Conservation (phyloP, 2,797 vertebrate genomes). For the Austrolebias charrua region DNA sequence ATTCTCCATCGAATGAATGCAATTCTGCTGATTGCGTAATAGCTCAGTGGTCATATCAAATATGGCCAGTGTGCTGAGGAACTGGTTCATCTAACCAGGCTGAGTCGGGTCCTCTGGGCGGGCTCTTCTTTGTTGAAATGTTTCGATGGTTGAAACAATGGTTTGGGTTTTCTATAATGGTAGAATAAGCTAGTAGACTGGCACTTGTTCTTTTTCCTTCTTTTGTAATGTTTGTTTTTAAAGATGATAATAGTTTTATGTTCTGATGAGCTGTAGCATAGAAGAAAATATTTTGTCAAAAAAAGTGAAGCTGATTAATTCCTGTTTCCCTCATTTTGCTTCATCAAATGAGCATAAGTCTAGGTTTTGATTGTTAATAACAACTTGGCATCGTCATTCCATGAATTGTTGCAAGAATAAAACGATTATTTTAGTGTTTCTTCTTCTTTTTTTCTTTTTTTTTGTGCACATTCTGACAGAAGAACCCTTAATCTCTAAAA, state of each 20-base stretch:
- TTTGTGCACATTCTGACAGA: constrained; percentile 35
- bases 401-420: constrained; percentile 43
- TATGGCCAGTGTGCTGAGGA: constrained; percentile 71
- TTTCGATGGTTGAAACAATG: too few species aligned
- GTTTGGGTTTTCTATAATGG: constrained; percentile 68
- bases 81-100: constrained; percentile 21
- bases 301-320: constrained; percentile 61
- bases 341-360: neutral
- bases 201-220: constrained; percentile 63
- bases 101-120: too few species aligned
- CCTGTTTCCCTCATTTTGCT: constrained; percentile 51
- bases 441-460: too few species aligned
- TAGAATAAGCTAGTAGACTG: constrained; percentile 78
- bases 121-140: too few species aligned
- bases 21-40: constrained; percentile 71
- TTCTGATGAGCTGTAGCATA: constrained; percentile 72
- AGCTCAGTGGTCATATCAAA: constrained; percentile 77
- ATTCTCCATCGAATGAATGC: constrained; percentile 57
- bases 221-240: constrained; percentile 47
- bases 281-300: constrained; percentile 73
- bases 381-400: constrained; percentile 36
- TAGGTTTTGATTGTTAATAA: constrained; percentile 15
- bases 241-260: constrained; percentile 63
- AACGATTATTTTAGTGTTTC: constrained; percentile 18
- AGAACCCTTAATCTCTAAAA: constrained; percentile 33